A percentile compares a stretch with the other conserved stretches of the same genome.
Evolutionary conservation across 2,797 vertebrate genomes (phyloP).

Genomic region (Notolabrus celidotus): DNA sequence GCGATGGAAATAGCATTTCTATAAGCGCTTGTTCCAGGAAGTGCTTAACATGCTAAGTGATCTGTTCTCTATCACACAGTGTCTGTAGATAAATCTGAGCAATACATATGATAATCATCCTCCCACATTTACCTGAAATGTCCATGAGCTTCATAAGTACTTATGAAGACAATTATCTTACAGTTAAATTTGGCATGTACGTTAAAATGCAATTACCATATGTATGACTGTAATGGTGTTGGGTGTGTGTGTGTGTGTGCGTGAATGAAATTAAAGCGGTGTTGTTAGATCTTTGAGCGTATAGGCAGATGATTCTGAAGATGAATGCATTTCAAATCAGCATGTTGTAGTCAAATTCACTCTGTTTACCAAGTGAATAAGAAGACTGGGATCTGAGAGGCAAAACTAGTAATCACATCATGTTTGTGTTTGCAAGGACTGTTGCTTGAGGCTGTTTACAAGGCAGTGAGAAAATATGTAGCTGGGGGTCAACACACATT

Average conservation of each 20-base stretch:
- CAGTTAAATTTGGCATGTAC: constrained; percentile 30
- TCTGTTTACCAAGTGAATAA: neutral
- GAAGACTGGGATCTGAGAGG: neutral
- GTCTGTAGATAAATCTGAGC: constrained; percentile 5
- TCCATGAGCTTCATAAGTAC: neutral
- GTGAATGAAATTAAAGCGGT: constrained; percentile 9
- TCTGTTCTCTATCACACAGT: constrained; percentile 1
- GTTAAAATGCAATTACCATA: constrained; percentile 30
- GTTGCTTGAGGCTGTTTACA: no score
- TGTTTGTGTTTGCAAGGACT: neutral
- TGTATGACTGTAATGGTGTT: constrained; percentile 11
- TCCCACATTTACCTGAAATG: constrained; percentile 9
- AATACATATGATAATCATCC: constrained; percentile 18
- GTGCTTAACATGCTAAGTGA: neutral
- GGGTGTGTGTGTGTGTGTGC: no score
- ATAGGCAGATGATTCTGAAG: neutral
- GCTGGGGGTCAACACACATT: no score
- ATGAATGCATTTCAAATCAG: neutral
- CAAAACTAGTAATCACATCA: neutral
- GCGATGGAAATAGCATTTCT: neutral
- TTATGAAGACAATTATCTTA: constrained; percentile 18
- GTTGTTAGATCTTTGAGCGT: neutral
- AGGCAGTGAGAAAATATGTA: no score
- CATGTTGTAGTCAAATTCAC: neutral
- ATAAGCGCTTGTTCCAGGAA: neutral